Base-by-base conservation (phyloP, 2,888 invertebrate genomes). In the Notocelia uddmanniana region DNA sequence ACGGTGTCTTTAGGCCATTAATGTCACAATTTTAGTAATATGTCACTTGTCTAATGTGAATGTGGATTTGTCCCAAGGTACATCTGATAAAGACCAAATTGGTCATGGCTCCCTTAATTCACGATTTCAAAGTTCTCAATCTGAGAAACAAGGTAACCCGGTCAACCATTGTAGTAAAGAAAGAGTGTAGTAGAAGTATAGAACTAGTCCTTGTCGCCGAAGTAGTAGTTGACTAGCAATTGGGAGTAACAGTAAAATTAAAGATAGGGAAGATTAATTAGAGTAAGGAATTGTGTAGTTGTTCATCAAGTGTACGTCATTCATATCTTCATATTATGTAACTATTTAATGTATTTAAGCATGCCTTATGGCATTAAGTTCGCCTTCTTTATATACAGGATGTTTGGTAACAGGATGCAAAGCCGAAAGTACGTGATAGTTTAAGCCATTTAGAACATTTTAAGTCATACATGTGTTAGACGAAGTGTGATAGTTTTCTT, bases 31-130 rank as follows among this genome's bases (percentile, higher is more conserved):
- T 41, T 41, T 15, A 15, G 41, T 41, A 8, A 31, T 31, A 31
- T 31, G 8, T 31, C 15, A 13, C 5, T 41, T 45, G n/a, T n/a
- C n/a, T 45, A 45, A 45, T 45, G 45, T 45, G 15, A 5, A 41
- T 41, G 5, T 41, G 45, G 8, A 3, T 45, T 45, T 45, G 6
- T 45, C 45, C 13, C 13, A 45, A 45, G 45, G 45, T 45, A 45
- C 45, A 45, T 45, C 45, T 45, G 45, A 45, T 8, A 45, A 45
- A 45, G 45, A 45, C 8, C n/a, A 45, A 45, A 45, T 45, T 45
- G 45, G 45, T 45, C 45, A 45, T 45, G 45, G 45, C 8, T 45
- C 45, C 45, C 45, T 45, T 45, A 45, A 45, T 45, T 45, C 45
- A 45, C 31, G 31, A 31, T 45, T 45, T 45, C 45, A 45, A 45